Base-by-base conservation (phyloP, 2,888 invertebrate species). In the Coecobrya sp. region DNA sequence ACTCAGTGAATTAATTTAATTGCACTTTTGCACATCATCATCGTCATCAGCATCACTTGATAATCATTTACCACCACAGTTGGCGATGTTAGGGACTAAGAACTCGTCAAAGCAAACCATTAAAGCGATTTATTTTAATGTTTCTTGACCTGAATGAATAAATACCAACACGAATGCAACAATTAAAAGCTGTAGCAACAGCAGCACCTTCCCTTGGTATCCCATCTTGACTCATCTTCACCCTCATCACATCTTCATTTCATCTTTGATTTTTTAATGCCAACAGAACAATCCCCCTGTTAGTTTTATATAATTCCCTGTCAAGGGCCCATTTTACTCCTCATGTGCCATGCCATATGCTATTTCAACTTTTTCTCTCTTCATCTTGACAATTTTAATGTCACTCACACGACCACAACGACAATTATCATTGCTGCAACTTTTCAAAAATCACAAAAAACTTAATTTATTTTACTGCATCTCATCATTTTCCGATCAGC, bases 1-100 rank as follows among this genome's bases (percentile, higher is more conserved):
- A 25, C 3, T 13, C 4, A 52, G 68, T 85, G 68, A 85, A 85
- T 85, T 85, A 85, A 65, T 85, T 85, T 85, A 85, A 85, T 85
- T 85, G 85, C 85, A 82, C 82, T 82, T 82, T 85, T 68, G 68
- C 85, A 85, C 85, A 85, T 85, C 85, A 84, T 84, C 84, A 62
- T 85, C 45, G n/a, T 16, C 85, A 36, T 52, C 49, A 76, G 5
- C 45, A 19, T 7, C 81, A n/a, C n/a, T n/a, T n/a, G n/a, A n/a
- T n/a, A n/a, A n/a, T n/a, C n/a, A n/a, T n/a, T n/a, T n/a, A n/a
- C n/a, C n/a, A n/a, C n/a, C n/a, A 30, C 0, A 22, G 16, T 10
- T 49, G 22, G 22, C 49, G 11, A 49, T 10, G 10, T n/a, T n/a
- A n/a, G n/a, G n/a, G n/a, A n/a, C n/a, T n/a, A n/a, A n/a, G n/a